Evolutionary conservation across 2,888 invertebrate genomes (phyloP).

Genomic region (Andrena minutula): DNA sequence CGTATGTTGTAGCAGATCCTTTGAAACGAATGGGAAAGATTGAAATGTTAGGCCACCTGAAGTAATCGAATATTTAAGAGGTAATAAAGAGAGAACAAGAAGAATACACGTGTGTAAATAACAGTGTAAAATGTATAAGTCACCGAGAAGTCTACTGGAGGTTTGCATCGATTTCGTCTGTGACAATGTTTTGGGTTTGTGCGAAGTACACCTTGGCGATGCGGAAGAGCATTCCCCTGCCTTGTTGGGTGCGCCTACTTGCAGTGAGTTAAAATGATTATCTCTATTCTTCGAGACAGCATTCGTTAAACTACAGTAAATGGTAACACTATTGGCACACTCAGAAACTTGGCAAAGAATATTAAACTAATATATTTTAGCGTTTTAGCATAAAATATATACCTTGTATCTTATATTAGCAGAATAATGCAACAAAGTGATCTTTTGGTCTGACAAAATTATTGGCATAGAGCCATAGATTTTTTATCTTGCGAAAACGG

Average conservation of each 20-base stretch:
- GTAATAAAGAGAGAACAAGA: constrained; percentile 13
- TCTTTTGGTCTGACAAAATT: neutral
- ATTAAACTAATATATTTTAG: neutral
- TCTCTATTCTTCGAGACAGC: neutral
- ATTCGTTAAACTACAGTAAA: neutral
- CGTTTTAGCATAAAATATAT: too few relatives aligned
- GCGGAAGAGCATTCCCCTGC: constrained; percentile 61
- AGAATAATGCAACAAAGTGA: neutral
- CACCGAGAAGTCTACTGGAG: constrained; percentile 88
- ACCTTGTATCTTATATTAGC: too few relatives aligned
- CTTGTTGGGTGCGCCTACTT: constrained; percentile 37
- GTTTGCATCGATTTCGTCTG: constrained; percentile 89
- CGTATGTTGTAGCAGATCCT: constrained; percentile 38
- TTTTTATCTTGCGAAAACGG: too few relatives aligned
- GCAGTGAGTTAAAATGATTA: constrained; percentile 58
- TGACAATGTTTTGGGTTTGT: constrained; percentile 87
- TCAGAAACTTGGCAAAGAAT: neutral
- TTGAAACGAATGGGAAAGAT: constrained; percentile 15
- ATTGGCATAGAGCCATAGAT: too few relatives aligned
- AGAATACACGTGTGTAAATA: constrained; percentile 48
- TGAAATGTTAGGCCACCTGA: constrained; percentile 32
- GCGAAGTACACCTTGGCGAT: constrained; percentile 84
- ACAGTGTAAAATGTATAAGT: constrained; percentile 86
- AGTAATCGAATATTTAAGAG: constrained; percentile 29
- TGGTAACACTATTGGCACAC: neutral